Base-by-base conservation (phyloP, 2,888 invertebrate genomes). In the Tortrix viridana region DNA sequence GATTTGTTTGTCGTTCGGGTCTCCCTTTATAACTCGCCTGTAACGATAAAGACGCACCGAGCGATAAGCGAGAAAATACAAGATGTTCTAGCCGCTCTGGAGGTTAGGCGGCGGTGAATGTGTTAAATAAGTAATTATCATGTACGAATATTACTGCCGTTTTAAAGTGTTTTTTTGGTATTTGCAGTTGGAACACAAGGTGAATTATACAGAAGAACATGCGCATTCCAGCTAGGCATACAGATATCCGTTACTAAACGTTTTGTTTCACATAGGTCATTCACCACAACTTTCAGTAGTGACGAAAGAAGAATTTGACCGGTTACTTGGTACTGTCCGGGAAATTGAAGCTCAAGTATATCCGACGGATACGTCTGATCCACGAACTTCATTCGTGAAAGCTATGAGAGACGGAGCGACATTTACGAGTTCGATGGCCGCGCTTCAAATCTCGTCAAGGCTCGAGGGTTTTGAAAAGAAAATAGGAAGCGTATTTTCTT, bases 371-470 rank as follows among this genome's bases (percentile, higher is more conserved):
- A 2, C n/a, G 32, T 12, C 12, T 63, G 57, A n/a, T 57, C 63
- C 5, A 57, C 53, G 22, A 63, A 47, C 57, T 22, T 57, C 58
- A 5, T 47, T 63, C 14, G 41, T 53, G 53, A 57, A 63, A 63
- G 26, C 48, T 7, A 12, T 63, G 9, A 57, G 63, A 16, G 23
- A 26, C 4, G 63, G 63, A 6, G 53, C 63, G 47, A 58, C 63
- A 6, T 22, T 63, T 18, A 58, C 63, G 5, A 57, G 58, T 5
- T 53, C 63, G 6, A 63, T 63, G 63, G 58, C 63, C 1, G 58
- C 63, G 7, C 47, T 53, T 20, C 63, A 63, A 63, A 18, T 63
- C 9, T 57, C 63, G 37, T 47, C 58, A 4, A 47, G 53, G 22
- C 43, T 63, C 2, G 20, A 48, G 18, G 41, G 46, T 12, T 52